These are phyloP conservation scores for Drosophila pachea DNA, from an alignment of 1,140 invertebrate species.

Conservation along the genomic window DNA sequence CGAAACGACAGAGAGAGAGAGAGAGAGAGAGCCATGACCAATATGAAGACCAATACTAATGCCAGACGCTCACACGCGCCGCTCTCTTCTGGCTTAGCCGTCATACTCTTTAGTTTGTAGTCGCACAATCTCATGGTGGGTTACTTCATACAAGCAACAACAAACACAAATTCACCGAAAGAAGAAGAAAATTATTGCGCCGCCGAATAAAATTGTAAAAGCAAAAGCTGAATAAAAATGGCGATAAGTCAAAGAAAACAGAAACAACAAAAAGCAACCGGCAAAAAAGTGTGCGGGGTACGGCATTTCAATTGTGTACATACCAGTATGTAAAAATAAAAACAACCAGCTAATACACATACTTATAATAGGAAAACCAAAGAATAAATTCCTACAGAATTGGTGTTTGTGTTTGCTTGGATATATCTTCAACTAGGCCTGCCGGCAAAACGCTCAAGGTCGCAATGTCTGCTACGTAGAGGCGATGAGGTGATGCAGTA, in stretches of 20 bases:
- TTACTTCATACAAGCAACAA: slow-evolving; percentile 62
- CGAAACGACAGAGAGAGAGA: no score
- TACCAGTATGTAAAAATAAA: slow-evolving; percentile 28
- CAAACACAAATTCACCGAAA: slow-evolving; percentile 35
- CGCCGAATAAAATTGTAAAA: slow-evolving; percentile 73
- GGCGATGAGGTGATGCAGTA: slow-evolving; percentile 10
- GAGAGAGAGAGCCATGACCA: background rate
- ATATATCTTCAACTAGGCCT: slow-evolving; percentile 16
- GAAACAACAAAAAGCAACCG: slow-evolving; percentile 24
- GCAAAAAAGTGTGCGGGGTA: background rate
- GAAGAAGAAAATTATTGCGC: slow-evolving; percentile 76
- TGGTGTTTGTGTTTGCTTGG: slow-evolving; percentile 13
- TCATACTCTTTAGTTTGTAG: slow-evolving; percentile 10
- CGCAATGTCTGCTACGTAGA: background rate
- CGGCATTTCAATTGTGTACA: slow-evolving; percentile 1
- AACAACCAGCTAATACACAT: slow-evolving; percentile 47
- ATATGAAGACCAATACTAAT: slow-evolving; percentile 6
- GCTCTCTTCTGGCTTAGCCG: background rate
- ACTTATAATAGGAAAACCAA: slow-evolving; percentile 50
- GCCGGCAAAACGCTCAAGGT: slow-evolving; percentile 35
- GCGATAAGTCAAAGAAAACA: slow-evolving; percentile 45
- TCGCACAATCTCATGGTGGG: slow-evolving; percentile 32
- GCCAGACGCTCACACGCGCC: background rate
- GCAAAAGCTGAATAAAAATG: slow-evolving; percentile 69
- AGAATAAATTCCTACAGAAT: slow-evolving; percentile 9